These are phyloP conservation scores for Troides helena DNA, from an alignment of 2,888 invertebrate species.

Conservation along the genomic window DNA sequence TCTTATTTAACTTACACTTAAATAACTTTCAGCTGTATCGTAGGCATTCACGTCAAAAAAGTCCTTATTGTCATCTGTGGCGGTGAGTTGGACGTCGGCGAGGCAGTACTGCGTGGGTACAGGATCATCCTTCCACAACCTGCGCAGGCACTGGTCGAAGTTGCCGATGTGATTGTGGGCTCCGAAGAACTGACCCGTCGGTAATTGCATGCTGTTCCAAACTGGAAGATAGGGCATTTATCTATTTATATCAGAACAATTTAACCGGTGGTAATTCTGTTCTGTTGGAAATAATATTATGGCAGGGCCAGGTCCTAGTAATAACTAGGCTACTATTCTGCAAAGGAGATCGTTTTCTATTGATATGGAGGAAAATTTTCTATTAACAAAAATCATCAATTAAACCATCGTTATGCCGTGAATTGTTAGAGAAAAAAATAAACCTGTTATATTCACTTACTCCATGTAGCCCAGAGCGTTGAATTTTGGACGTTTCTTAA, in stretches of 20 bases:
- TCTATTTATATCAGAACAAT: too few species aligned
- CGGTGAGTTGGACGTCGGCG: slow-evolving; percentile 37
- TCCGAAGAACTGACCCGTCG: slow-evolving; percentile 46
- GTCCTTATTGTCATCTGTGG: slow-evolving; percentile 1
- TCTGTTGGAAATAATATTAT: too few species aligned
- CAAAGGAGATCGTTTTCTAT: too few species aligned
- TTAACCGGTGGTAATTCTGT: too few species aligned
- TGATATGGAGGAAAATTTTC: too few species aligned
- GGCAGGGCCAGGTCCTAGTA: too few species aligned
- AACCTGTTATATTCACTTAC: slow-evolving; percentile 19
- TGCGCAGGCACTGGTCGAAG: slow-evolving; percentile 49
- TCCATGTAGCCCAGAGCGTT: slow-evolving; percentile 36
- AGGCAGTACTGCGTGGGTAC: slow-evolving; percentile 49
- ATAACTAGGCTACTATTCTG: too few species aligned
- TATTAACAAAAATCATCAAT: too few species aligned
- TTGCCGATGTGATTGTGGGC: slow-evolving; percentile 42
- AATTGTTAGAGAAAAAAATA: too few species aligned
- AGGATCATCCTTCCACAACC: slow-evolving; percentile 39
- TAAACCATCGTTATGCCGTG: too few species aligned
- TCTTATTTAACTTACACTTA: slow-evolving; percentile 9
- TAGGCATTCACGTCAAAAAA: slow-evolving; percentile 12
- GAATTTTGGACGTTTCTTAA: slow-evolving; percentile 34
- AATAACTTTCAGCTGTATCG: slow-evolving; percentile 18
- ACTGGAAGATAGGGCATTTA: slow-evolving; percentile 34
- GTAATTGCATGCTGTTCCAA: slow-evolving; percentile 50